Evolutionary conservation across 2,888 invertebrate genomes (phyloP).

Genomic region (Temnothorax ravouxi): DNA sequence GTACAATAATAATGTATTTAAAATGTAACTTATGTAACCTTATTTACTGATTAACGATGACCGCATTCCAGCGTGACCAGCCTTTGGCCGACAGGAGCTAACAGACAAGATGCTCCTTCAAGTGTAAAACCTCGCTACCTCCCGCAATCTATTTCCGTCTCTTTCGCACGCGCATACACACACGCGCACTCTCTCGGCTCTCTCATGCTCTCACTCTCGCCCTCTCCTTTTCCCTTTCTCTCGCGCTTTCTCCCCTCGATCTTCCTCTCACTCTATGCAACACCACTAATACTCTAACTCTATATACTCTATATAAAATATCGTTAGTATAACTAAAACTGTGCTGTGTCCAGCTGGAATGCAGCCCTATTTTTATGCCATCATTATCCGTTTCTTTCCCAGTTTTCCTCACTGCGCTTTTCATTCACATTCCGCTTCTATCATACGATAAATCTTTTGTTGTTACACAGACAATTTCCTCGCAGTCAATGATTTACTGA

Average conservation of each 20-base stretch:
- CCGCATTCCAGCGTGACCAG: constrained; percentile 86
- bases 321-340: constrained; percentile 86
- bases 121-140: constrained; percentile 82
- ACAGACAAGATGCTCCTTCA: constrained; percentile 86
- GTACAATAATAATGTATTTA: constrained; percentile 85
- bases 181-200: constrained; percentile 1
- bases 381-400: constrained; percentile 71
- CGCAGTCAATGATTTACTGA: constrained; percentile 82
- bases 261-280: constrained; percentile 78
- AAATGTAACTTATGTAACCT: constrained; percentile 86
- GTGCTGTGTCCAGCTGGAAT: constrained; percentile 86
- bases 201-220: neutral
- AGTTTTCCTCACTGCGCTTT: constrained; percentile 50
- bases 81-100: constrained; percentile 86
- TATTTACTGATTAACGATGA: constrained; percentile 86
- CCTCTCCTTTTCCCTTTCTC: constrained; percentile 22
- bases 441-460: constrained; percentile 73
- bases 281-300: constrained; percentile 85
- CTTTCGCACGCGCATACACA: constrained; percentile 48
- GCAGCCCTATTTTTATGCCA: constrained; percentile 84
- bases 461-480: constrained; percentile 75
- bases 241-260: constrained; percentile 54
- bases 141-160: constrained; percentile 43
- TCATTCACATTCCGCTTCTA: constrained; percentile 63
- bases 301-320: constrained; percentile 87